Conservation (phyloP, 2,797 vertebrate species). For the Dendrocincla tyrannina region DNA sequence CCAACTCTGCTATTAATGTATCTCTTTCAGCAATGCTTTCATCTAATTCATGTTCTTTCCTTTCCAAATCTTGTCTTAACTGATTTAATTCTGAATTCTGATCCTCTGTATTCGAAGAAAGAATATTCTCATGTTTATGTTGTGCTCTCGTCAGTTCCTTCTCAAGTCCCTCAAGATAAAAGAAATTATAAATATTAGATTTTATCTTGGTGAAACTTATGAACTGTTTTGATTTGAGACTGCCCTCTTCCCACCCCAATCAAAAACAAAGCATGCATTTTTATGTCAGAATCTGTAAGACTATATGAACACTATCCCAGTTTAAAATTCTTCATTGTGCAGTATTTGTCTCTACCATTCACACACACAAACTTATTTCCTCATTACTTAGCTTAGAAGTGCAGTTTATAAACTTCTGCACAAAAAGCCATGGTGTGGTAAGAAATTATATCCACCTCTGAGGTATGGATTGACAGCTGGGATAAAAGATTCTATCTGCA, state of each 20-base stretch:
- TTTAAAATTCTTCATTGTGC: not conserved
- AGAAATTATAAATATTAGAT: not conserved
- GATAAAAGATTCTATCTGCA: not conserved
- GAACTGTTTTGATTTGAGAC: not conserved
- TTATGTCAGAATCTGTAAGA: not conserved
- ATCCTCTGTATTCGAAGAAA: constrained; percentile 20
- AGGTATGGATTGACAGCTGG: not conserved
- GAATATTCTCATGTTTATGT: constrained; percentile 49
- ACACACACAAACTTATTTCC: not conserved
- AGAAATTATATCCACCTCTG: not conserved
- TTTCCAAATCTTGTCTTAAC: constrained; percentile 81
- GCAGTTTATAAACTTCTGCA: not conserved
- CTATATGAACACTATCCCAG: not conserved
- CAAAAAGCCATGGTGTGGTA: not conserved
- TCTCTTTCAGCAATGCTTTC: constrained; percentile 84
- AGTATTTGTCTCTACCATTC: not conserved
- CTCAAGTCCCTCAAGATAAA: constrained; percentile 72
- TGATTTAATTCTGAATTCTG: constrained; percentile 71
- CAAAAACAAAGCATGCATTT: not conserved
- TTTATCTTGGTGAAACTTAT: not conserved
- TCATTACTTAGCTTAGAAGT: not conserved
- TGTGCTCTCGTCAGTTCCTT: constrained; percentile 68
- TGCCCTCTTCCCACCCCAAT: not conserved
- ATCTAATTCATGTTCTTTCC: constrained; percentile 79
- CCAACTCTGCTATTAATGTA: constrained; percentile 84